Evolutionary conservation across 2,888 invertebrate species (phyloP).

Genomic region (Agriopis aurantiaria): DNA sequence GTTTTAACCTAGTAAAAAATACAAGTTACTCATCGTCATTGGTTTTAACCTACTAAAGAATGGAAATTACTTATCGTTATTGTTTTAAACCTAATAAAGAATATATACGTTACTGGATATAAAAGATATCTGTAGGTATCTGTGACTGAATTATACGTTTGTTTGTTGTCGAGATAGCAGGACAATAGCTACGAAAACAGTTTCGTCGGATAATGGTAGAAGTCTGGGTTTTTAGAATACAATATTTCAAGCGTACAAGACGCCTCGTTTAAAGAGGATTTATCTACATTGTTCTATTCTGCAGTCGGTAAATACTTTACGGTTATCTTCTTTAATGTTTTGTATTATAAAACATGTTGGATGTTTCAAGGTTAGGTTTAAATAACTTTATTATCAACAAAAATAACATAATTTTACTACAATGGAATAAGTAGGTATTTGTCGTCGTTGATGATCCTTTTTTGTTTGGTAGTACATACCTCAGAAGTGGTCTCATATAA

Average conservation of each 20-base stretch:
- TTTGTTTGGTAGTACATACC: too few relatives aligned
- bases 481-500: too few relatives aligned
- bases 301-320: background rate
- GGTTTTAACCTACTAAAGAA: too few relatives aligned
- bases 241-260: conserved; percentile 28
- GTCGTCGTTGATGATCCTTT: too few relatives aligned
- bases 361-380: too few relatives aligned
- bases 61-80: too few relatives aligned
- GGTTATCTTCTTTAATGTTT: background rate
- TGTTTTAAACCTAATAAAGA: background rate
- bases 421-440: too few relatives aligned
- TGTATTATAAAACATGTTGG: too few relatives aligned
- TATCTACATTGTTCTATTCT: conserved; percentile 14
- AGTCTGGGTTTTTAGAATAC: conserved; percentile 26
- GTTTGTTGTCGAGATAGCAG: conserved; percentile 26
- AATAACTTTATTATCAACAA: too few relatives aligned
- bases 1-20: too few relatives aligned
- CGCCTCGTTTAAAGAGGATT: conserved; percentile 12
- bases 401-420: too few relatives aligned
- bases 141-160: conserved; percentile 28
- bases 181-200: conserved; percentile 34
- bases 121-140: background rate
- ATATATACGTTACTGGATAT: background rate
- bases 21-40: too few relatives aligned
- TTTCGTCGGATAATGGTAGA: conserved; percentile 21